phyloP scores from a whole-genome alignment of 2,113 vertebrate genomes.

The Rhinopomastus cyanomelas region DNA sequence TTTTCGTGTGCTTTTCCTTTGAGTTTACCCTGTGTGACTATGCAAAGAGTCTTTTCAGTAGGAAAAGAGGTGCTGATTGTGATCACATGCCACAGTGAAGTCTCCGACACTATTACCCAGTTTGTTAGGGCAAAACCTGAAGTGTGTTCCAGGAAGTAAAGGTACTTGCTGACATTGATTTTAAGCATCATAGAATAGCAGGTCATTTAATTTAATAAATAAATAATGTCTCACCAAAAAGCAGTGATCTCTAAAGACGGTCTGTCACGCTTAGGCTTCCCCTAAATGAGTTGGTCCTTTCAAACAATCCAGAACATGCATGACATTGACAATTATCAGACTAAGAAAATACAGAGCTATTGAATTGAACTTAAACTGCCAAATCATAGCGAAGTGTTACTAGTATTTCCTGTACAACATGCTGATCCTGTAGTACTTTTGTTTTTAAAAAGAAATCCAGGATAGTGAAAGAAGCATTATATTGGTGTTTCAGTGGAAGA shows the following conservation, averaged over 20 bases:
- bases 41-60: not conserved
- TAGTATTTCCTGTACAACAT: not conserved
- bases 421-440: not conserved
- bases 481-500: not conserved
- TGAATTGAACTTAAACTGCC: not conserved
- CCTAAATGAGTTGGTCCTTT: not conserved
- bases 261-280: not conserved
- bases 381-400: not conserved
- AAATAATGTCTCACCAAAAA: not conserved
- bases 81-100: not conserved
- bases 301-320: not conserved
- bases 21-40: slow-evolving; percentile 38
- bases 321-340: not conserved
- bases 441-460: not conserved
- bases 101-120: not conserved
- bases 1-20: slow-evolving; percentile 46
- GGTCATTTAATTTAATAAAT: not conserved
- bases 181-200: not conserved
- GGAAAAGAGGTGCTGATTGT: slow-evolving; percentile 32
- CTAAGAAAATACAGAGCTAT: not conserved
- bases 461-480: not conserved
- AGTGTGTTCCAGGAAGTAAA: not conserved
- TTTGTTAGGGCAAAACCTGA: not conserved
- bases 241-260: not conserved
- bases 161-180: not conserved